Evolutionary conservation across 1,140 invertebrate species (phyloP).

Genomic region (Zophobas morio): DNA sequence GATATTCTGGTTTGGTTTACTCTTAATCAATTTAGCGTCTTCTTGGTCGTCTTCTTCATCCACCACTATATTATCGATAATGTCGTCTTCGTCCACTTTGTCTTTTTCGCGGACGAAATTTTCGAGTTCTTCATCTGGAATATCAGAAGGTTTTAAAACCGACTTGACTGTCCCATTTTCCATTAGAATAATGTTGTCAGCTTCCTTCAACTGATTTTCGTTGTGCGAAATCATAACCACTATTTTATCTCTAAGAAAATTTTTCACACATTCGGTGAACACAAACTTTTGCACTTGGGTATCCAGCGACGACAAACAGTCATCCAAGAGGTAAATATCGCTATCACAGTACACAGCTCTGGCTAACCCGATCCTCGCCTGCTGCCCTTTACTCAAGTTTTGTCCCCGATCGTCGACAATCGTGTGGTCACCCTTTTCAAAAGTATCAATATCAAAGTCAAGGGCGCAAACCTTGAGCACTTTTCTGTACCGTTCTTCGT

Average conservation of each 20-base stretch:
- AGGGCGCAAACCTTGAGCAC: constrained; percentile 58
- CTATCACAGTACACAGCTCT: constrained; percentile 85
- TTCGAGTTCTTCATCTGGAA: constrained; percentile 46
- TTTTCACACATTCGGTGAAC: constrained; percentile 81
- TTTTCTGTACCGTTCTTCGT: constrained; percentile 74
- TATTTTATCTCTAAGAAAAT: constrained; percentile 80
- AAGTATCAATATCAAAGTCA: constrained; percentile 56
- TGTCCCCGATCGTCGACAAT: constrained; percentile 88
- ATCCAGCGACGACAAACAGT: constrained; percentile 88
- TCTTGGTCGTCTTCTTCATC: constrained; percentile 36
- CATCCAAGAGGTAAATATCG: constrained; percentile 86
- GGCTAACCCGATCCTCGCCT: constrained; percentile 90
- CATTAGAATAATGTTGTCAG: constrained; percentile 78
- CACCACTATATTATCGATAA: constrained; percentile 46
- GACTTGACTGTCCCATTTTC: constrained; percentile 74
- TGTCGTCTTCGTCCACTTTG: constrained; percentile 49
- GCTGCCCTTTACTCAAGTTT: constrained; percentile 88
- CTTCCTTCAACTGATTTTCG: constrained; percentile 85
- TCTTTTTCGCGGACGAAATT: constrained; percentile 52
- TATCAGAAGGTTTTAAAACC: constrained; percentile 46
- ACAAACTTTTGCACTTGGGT: constrained; percentile 85
- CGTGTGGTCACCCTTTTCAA: constrained; percentile 78
- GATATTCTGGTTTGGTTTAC: constrained; percentile 47
- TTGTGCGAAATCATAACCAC: constrained; percentile 86
- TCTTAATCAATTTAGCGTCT: constrained; percentile 22